Evolutionary conservation across 92 coral and sea anemone species (phyloP).

Genomic region (Porites evermanni): DNA sequence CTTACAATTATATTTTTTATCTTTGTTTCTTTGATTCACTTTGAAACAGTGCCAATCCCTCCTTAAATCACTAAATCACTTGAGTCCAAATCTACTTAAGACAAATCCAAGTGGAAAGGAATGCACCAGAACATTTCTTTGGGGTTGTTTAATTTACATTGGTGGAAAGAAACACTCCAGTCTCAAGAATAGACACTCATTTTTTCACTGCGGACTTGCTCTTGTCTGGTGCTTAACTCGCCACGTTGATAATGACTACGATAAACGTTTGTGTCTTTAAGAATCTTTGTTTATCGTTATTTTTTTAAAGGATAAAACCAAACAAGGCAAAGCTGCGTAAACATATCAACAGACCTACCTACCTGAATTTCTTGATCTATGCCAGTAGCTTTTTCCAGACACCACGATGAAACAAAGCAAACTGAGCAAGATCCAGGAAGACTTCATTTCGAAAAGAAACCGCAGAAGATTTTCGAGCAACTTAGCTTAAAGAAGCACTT

Average conservation of each 20-base stretch:
- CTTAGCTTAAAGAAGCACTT: slow-evolving; percentile 11
- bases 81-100: too few species aligned
- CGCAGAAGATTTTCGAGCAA: not conserved
- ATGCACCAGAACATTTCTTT: too few species aligned
- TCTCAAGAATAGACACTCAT: too few species aligned
- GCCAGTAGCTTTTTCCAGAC: slow-evolving; percentile 42
- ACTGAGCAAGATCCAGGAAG: not conserved
- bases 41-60: too few species aligned
- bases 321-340: not conserved
- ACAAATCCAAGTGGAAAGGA: too few species aligned
- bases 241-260: not conserved
- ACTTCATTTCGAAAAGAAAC: slow-evolving; percentile 16
- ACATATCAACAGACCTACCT: not conserved
- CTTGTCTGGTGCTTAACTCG: not conserved
- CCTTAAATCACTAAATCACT: too few species aligned
- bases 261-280: not conserved
- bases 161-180: too few species aligned
- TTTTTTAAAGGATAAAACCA: too few species aligned
- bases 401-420: not conserved
- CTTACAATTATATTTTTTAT: too few species aligned
- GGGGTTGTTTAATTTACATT: too few species aligned
- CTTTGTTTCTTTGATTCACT: too few species aligned
- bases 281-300: not conserved
- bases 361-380: slow-evolving; percentile 47
- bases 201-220: too few species aligned